Percentiles rank a stretch among this genome's conserved stretches.
phyloP scores from a whole-genome alignment of 2,113 vertebrate genomes.

The Burhinus oedicnemus region DNA sequence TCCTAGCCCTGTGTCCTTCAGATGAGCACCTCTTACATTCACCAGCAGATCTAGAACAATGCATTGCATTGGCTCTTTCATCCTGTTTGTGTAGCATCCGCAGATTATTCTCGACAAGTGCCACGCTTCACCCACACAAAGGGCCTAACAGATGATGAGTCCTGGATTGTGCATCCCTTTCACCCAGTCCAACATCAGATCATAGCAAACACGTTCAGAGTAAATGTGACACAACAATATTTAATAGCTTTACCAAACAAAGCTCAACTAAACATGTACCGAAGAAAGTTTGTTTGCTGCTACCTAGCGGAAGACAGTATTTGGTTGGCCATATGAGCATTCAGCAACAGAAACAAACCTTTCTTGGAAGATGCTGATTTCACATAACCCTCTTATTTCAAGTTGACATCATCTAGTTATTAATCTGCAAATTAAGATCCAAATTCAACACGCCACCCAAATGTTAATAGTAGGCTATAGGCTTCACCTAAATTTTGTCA shows the following conservation, averaged over 20 bases:
- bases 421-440: neutral
- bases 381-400: neutral
- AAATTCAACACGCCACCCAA: neutral
- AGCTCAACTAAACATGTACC: neutral
- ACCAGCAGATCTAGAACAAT: neutral
- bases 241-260: neutral
- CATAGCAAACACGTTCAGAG: fast-evolving
- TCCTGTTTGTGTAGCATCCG: neutral
- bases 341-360: neutral
- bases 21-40: neutral
- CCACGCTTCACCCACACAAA: conserved; percentile 11
- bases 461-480: neutral
- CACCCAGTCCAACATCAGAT: neutral
- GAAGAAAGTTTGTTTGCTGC: neutral
- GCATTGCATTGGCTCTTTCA: neutral
- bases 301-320: neutral
- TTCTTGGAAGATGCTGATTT: neutral
- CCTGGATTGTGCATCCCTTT: neutral
- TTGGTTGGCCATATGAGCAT: neutral
- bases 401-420: neutral
- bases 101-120: conserved; percentile 28
- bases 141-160: neutral
- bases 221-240: neutral
- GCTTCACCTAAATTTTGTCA: neutral
- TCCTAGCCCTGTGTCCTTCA: neutral